phyloP scores from a whole-genome alignment of 2,113 vertebrate genomes.

The Megalops atlanticus region DNA sequence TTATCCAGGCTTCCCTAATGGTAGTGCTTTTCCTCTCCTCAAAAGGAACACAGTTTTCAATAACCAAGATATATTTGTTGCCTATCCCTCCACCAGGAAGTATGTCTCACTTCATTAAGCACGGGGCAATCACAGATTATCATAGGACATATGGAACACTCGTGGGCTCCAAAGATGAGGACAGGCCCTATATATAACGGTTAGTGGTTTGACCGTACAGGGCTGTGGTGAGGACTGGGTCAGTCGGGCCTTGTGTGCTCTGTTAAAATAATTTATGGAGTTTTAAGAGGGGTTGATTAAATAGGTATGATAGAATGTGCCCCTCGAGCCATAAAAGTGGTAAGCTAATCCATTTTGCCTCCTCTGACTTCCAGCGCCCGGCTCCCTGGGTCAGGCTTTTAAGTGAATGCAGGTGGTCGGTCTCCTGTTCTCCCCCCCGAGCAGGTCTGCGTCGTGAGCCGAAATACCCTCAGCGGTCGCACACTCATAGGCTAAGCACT shows the following conservation, averaged over 20 bases:
- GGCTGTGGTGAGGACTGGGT: conserved; percentile 3
- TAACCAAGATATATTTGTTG: conserved; percentile 37
- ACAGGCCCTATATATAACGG: conserved; percentile 47
- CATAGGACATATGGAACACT: conserved; percentile 57
- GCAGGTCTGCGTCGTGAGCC: conserved; percentile 31
- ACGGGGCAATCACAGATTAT: conserved; percentile 48
- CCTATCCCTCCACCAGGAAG: conserved; percentile 46
- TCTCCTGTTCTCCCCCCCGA: conserved; percentile 13
- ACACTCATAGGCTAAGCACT: not conserved
- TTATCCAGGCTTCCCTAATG: conserved; percentile 38
- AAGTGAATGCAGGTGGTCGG: conserved; percentile 69
- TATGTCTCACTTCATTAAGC: conserved; percentile 65
- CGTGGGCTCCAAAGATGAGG: conserved; percentile 43
- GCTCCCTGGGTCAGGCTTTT: conserved; percentile 52
- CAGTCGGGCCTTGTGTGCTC: conserved; percentile 24
- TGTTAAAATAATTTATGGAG: conserved; percentile 60
- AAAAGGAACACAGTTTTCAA: conserved; percentile 43
- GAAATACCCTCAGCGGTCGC: not conserved
- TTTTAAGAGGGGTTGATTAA: conserved; percentile 60
- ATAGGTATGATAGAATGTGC: conserved; percentile 57
- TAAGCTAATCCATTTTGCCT: conserved; percentile 63
- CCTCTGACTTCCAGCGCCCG: conserved; percentile 38
- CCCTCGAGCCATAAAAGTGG: conserved; percentile 61
- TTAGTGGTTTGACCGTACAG: not conserved
- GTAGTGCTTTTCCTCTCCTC: conserved; percentile 42